Conservation (phyloP, 2,113 vertebrate genomes). For the Notothenia rossii region DNA sequence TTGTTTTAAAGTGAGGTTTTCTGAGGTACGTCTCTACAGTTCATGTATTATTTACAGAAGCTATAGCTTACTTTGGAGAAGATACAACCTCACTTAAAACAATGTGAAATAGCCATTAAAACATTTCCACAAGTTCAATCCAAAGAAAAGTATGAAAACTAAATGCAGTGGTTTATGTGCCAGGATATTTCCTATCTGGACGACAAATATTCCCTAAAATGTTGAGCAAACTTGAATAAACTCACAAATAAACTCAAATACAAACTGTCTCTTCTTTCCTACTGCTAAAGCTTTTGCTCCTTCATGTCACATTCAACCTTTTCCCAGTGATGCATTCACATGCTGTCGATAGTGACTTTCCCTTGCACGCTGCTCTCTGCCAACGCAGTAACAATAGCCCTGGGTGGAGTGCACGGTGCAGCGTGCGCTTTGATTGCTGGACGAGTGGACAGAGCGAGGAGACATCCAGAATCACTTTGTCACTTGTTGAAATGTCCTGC, state of each 20-base stretch:
- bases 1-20: too few relatives aligned
- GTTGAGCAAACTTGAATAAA: background rate
- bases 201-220: background rate
- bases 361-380: slow-evolving; percentile 63
- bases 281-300: slow-evolving; percentile 13
- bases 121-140: background rate
- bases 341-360: slow-evolving; percentile 72
- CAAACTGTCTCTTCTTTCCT: slow-evolving; percentile 5
- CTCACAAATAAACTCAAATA: background rate
- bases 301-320: slow-evolving; percentile 21
- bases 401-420: slow-evolving; percentile 77
- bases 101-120: too few relatives aligned
- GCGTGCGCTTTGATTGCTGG: slow-evolving; percentile 65
- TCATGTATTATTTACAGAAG: too few relatives aligned
- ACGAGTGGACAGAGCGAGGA: slow-evolving; percentile 44
- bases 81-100: too few relatives aligned
- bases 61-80: too few relatives aligned
- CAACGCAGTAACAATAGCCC: slow-evolving; percentile 75
- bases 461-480: slow-evolving; percentile 39
- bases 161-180: too few relatives aligned
- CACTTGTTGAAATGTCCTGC: slow-evolving; percentile 45
- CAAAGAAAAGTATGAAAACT: too few relatives aligned
- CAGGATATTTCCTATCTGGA: too few relatives aligned
- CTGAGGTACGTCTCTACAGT: too few relatives aligned
- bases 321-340: slow-evolving; percentile 49